Evolutionary conservation across 2,113 vertebrate genomes (phyloP), one percentile per base, ranked within the genome.

Genomic region (Calidris pugnax): DNA sequence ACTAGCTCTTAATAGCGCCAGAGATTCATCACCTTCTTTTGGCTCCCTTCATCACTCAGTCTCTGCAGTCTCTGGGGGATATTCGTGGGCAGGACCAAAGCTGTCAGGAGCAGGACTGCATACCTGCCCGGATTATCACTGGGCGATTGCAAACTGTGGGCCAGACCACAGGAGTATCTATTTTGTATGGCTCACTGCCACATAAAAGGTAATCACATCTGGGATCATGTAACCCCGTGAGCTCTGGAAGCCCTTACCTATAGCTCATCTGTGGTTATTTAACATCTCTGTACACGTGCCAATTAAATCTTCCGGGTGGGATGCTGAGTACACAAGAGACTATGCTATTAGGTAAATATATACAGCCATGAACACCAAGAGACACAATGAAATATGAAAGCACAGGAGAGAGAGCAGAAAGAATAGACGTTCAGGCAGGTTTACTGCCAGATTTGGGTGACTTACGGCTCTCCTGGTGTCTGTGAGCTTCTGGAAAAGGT

Each of bases 401-500:
- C 32, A 43, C 9, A 26, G 32, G 78, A 72, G 47, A 87, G 45
- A n/a, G n/a, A 56, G 32, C 35, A 91, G 47, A 79, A 87, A 69
- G 17, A 90, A 23, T 62, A 90, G 74, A 78, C 28, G 7, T 21
- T 18, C 12, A 57, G 80, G 56, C 76, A 80, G 45, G 48, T 92
- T 86, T 93, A 53, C 33, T 87, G 89, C 66, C 90, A 87, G 83
- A 24, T 95, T 82, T 82, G 48, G 47, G 66, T 97, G 63, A 87
- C 83, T 95, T 89, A 87, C 33, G 30, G 73, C 68, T 91, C 74
- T 89, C 50, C 23, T 47, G 68, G 18, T 96, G 53, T 85, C 64
- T 86, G n/a, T 33, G 50, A 68, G 87, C 87, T 92, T 77, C 91
- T 90, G 88, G 56, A 94, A 91, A 94, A 78, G 62, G 79, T 92